Conservation (phyloP, 2,888 invertebrate genomes). For the Hirtodrosophila histrioides region DNA sequence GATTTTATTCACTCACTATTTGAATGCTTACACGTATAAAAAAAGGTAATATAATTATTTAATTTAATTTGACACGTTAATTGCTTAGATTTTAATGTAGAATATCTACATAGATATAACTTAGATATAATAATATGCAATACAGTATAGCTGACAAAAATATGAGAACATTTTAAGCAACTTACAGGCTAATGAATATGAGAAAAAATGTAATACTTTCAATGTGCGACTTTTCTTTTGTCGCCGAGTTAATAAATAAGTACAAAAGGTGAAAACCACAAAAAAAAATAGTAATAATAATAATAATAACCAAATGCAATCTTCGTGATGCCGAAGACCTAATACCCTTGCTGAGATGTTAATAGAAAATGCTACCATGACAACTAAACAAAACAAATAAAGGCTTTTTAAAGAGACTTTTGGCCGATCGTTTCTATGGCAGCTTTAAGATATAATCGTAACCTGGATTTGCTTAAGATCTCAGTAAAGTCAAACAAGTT, state of each 20-base stretch:
- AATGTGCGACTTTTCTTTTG: slow-evolving; percentile 7
- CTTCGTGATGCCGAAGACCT: too few relatives aligned
- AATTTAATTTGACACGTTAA: slow-evolving; percentile 56
- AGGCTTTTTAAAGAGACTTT: too few relatives aligned
- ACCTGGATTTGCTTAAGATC: too few relatives aligned
- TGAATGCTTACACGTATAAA: slow-evolving; percentile 53
- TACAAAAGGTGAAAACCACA: slow-evolving; percentile 11
- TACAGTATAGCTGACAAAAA: slow-evolving; percentile 32
- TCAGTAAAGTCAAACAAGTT: too few relatives aligned
- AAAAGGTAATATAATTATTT: slow-evolving; percentile 27
- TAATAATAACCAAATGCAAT: too few relatives aligned
- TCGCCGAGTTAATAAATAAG: slow-evolving; percentile 45
- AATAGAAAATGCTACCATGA: too few relatives aligned
- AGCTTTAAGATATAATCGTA: too few relatives aligned
- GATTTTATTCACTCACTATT: slow-evolving; percentile 52
- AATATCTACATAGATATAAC: slow-evolving; percentile 37
- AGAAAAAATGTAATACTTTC: slow-evolving; percentile 51
- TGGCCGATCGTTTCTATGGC: too few relatives aligned
- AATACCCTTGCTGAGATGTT: too few relatives aligned
- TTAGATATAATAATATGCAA: slow-evolving; percentile 32
- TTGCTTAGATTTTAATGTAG: slow-evolving; percentile 29
- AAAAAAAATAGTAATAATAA: slow-evolving; percentile 8
- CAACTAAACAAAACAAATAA: too few relatives aligned
- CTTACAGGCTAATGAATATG: slow-evolving; percentile 45
- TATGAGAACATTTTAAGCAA: slow-evolving; percentile 40